Evolutionary conservation across 1,140 invertebrate species (phyloP).

Genomic region (Archivesica marissinica): DNA sequence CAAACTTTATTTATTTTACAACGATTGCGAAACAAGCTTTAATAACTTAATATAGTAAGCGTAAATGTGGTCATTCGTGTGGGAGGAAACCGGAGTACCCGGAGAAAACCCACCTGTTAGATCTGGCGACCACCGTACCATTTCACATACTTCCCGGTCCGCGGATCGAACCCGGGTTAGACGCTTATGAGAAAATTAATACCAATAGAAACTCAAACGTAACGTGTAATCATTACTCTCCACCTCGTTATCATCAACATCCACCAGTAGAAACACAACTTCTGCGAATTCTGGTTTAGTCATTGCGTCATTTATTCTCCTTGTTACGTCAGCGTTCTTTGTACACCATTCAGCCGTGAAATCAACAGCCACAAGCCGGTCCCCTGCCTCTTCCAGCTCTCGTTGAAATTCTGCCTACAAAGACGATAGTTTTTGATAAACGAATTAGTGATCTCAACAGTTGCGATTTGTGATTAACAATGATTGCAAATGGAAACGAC

Average conservation of each 20-base stretch:
- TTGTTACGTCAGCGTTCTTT: slow-evolving; percentile 20
- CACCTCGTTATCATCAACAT: slow-evolving; percentile 60
- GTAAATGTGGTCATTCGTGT: too few species aligned
- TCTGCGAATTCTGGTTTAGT: slow-evolving; percentile 46
- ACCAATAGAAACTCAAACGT: background rate
- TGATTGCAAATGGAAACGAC: too few species aligned
- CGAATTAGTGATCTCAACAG: too few species aligned
- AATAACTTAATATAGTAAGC: too few species aligned
- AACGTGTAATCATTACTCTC: background rate
- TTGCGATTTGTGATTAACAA: too few species aligned
- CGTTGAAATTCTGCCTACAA: slow-evolving; percentile 46
- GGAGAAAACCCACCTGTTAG: too few species aligned
- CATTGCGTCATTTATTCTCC: slow-evolving; percentile 30
- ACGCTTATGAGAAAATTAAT: background rate
- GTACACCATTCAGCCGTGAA: slow-evolving; percentile 55
- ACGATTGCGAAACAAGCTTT: too few species aligned
- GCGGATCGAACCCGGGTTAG: background rate
- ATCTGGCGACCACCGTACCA: too few species aligned
- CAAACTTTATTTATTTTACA: too few species aligned
- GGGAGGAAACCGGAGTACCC: too few species aligned
- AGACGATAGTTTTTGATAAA: background rate
- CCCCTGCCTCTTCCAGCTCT: slow-evolving; percentile 48
- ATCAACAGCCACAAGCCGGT: slow-evolving; percentile 53
- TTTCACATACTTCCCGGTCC: too few species aligned
- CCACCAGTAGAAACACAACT: slow-evolving; percentile 46